Base-by-base conservation (phyloP, 2,797 vertebrate species). In the Pyrocephalus nanus region DNA sequence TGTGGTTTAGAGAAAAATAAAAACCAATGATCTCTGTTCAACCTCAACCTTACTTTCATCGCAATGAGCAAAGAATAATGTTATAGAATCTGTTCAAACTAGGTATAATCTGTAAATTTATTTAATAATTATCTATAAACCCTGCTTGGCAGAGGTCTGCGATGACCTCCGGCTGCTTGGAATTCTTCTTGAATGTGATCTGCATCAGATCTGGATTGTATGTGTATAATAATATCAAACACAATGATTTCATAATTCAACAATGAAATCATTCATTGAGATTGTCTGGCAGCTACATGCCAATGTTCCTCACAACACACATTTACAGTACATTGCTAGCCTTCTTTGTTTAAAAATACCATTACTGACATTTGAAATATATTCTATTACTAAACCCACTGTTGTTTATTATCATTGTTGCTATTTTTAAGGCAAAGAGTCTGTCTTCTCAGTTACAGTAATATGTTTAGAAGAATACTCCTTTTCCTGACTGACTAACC, bases 331-430 rank as follows among this genome's bases (percentile, higher is more conserved):
- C 34, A 43, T 43, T 79, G 55, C 13, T 94, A 57, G 32, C 26
- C 58, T 60, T 90, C 88, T 95, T 93, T 90, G 66, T 93, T 93
- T 95, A 88, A 93, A 95, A 95, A 95, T 95, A 42, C 70, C 82
- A 67, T 75, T 88, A 70, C 48, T 94, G 92, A 81, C 80, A 88
- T 93, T 93, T 88, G 92, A 92, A 94, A 88, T 82, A 67, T 18
- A 82, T 57, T 81, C 22, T 90, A 58, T 90, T 91, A 55, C 72
- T 81, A 86, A 81, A 82, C 51, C 45, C 23, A 25, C 40, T 70
- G 40, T 81, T 95, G 70, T 96, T 96, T 90, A 75, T 95, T 94
- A 62, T 80, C 67, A 29, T 29, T 67, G 70, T 91, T 96, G 40
- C 79, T 92, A 81, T 92, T 94, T 54, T 94, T 91, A 86, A 82